phyloP scores from a whole-genome alignment of 1,140 invertebrate species.

The Coptotermes formosanus region DNA sequence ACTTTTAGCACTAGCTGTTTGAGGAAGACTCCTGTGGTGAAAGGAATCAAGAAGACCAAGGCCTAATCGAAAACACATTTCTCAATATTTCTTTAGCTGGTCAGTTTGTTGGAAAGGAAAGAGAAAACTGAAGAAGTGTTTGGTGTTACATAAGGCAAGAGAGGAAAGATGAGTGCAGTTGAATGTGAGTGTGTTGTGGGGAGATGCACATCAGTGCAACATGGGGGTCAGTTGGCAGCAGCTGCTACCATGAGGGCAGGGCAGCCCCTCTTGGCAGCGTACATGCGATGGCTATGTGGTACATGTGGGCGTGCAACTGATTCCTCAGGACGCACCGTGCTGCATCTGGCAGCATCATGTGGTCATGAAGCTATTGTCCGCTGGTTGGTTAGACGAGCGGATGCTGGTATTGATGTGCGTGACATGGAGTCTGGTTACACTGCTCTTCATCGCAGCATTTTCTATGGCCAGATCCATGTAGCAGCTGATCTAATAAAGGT shows the following conservation, averaged over 20 bases:
- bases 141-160: background rate
- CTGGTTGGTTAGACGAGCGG: slow-evolving; percentile 62
- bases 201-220: slow-evolving; percentile 58
- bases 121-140: background rate
- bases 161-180: background rate
- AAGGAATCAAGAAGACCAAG: background rate
- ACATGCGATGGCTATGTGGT: slow-evolving; percentile 56
- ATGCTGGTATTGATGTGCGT: slow-evolving; percentile 59
- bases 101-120: background rate
- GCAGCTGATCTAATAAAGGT: slow-evolving; percentile 64
- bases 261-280: slow-evolving; percentile 56
- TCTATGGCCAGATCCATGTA: slow-evolving; percentile 69
- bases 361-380: slow-evolving; percentile 61
- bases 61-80: background rate
- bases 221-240: slow-evolving; percentile 59
- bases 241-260: slow-evolving; percentile 58
- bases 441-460: slow-evolving; percentile 69
- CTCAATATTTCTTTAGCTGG: background rate
- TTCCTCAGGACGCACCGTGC: slow-evolving; percentile 57
- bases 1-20: background rate
- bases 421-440: slow-evolving; percentile 75
- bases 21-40: slow-evolving; percentile 13
- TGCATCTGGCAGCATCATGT: slow-evolving; percentile 69
- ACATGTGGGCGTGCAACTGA: slow-evolving; percentile 57
- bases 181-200: slow-evolving; percentile 18